These are phyloP conservation scores for Catocala sponsa DNA, from an alignment of 2,888 invertebrate species.

Conservation along the genomic window DNA sequence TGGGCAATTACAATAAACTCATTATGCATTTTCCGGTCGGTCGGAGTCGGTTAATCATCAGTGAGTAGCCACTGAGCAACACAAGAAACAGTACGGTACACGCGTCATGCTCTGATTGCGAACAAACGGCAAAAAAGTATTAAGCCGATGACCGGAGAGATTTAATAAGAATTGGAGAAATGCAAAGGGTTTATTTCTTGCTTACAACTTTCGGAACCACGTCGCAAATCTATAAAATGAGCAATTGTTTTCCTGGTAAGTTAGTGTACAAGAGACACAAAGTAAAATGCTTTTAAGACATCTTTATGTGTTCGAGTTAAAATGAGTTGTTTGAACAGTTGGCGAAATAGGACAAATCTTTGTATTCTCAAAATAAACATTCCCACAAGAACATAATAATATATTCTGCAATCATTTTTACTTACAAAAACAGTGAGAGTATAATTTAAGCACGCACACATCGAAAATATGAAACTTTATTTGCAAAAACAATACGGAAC, in stretches of 20 bases:
- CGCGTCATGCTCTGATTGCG: slow-evolving; percentile 75
- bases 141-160: slow-evolving; percentile 60
- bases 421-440: slow-evolving; percentile 1
- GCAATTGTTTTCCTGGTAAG: background rate
- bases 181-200: slow-evolving; percentile 19
- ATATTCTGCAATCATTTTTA: slow-evolving; percentile 18
- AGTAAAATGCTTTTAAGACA: background rate
- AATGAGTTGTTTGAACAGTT: slow-evolving; percentile 29
- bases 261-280: background rate
- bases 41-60: slow-evolving; percentile 62
- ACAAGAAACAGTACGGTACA: slow-evolving; percentile 76
- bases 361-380: slow-evolving; percentile 18
- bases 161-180: slow-evolving; percentile 34
- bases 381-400: slow-evolving; percentile 8
- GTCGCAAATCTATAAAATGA: background rate
- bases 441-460: background rate
- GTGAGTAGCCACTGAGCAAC: slow-evolving; percentile 60
- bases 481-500: slow-evolving; percentile 21
- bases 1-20: slow-evolving; percentile 71
- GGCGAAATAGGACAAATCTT: slow-evolving; percentile 19
- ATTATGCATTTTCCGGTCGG: slow-evolving; percentile 73
- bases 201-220: background rate
- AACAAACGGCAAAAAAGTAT: slow-evolving; percentile 59
- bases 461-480: background rate
- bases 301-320: slow-evolving; percentile 3